Base-by-base conservation (phyloP, 2,113 vertebrate genomes). In the Miniopterus natalensis region DNA sequence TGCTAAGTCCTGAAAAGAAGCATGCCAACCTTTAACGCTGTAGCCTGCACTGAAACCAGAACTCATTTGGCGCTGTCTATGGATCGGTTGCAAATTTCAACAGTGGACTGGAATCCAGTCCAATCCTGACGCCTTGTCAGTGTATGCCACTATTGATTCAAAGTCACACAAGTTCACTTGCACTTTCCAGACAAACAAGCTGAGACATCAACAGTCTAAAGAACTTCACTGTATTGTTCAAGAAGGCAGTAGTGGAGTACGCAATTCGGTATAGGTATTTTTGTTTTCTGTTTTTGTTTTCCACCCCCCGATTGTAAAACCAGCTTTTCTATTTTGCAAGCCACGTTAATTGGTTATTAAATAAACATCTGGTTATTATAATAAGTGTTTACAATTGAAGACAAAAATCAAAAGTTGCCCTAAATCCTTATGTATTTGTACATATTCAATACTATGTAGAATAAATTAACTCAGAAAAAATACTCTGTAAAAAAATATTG, bases 1-100 rank as follows among this genome's bases (percentile, higher is more conserved):
- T 98, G 97, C 97, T 99, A 98, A 98, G 97, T 93, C 99, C 99
- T 99, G 99, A 98, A 99, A 99, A 98, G 98, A 99, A 99, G 99
- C 98, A 99, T 92, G 98, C 84, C 98, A 98, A 97, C 96, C 97
- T 99, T 99, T 98, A 99, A 98, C 98, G 95, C 95, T 90, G 95
- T 95, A 92, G 95, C 92, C 96, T 98, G 96, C 70, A 71, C 65
- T 97, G 95, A 89, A 91, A 81, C 47, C 23, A 65, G 96, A 92
- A 87, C 85, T 92, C 91, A 79, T 77, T 77, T 75, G 95, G 90
- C 78, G 36, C 29, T 51, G 47, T 73, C 84, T 92, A 79, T n/a
- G 90, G 18, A 66, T 63, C 57, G 83, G 71, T 45, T 27, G 18
- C 68, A 84, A 23, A 78, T 79, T 90, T 83, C 63, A 75, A 0